phyloP scores from a whole-genome alignment of 1,140 invertebrate genomes.

The Stenopsyche tienmushanensis region DNA sequence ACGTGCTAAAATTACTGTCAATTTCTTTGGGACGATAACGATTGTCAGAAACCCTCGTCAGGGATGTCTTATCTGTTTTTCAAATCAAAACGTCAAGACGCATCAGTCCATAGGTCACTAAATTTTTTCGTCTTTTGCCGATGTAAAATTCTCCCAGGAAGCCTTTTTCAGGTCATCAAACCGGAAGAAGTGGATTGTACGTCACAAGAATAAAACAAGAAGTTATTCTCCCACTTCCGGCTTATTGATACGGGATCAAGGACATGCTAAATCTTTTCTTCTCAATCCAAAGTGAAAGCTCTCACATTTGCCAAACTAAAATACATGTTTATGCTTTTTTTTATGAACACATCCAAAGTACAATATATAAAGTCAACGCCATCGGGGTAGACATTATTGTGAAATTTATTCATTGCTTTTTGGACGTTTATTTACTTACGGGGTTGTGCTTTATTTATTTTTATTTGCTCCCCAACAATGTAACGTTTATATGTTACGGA shows the following conservation, averaged over 20 bases:
- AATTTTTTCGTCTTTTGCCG: background rate
- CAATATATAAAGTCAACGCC: slow-evolving; percentile 1
- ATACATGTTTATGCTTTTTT: slow-evolving; percentile 4
- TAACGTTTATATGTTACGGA: too few species aligned
- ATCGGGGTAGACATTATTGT: slow-evolving; percentile 25
- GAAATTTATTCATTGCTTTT: slow-evolving; percentile 36
- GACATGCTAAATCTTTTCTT: background rate
- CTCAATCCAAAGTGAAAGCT: slow-evolving; percentile 15
- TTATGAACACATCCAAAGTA: background rate
- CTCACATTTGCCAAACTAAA: slow-evolving; percentile 16
- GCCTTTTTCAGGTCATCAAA: background rate
- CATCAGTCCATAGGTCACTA: background rate
- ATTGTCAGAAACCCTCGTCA: slow-evolving; percentile 5
- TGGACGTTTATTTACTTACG: slow-evolving; percentile 25
- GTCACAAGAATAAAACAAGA: slow-evolving; percentile 8
- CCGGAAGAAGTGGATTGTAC: slow-evolving; percentile 7
- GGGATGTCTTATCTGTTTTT: background rate
- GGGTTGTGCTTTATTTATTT: slow-evolving; percentile 17
- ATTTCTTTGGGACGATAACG: too few species aligned
- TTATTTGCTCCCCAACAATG: background rate
- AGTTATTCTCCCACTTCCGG: slow-evolving; percentile 7
- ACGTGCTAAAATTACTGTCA: background rate
- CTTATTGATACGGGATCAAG: slow-evolving; percentile 14
- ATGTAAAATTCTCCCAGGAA: background rate
- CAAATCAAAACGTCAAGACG: slow-evolving; percentile 12